Conservation (phyloP, 92 coral and sea anemone genomes). For the Porites divaricata region DNA sequence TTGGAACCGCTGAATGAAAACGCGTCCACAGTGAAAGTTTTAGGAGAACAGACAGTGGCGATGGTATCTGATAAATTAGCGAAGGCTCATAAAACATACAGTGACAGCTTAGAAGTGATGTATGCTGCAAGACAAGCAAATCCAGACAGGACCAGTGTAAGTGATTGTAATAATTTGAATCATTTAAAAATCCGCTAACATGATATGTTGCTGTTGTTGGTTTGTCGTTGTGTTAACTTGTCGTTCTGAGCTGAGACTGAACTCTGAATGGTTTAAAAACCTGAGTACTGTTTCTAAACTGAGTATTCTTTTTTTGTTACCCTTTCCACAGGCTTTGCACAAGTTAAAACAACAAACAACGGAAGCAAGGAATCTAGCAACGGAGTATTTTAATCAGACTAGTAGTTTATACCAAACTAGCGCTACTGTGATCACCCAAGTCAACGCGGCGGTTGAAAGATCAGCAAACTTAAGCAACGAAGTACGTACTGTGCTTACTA, state of each 20-base stretch:
- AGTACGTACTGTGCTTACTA: slow-evolving; percentile 42
- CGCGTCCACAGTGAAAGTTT: slow-evolving; percentile 44
- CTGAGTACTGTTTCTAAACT: neutral
- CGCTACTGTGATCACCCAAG: slow-evolving; percentile 57
- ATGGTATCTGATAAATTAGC: slow-evolving; percentile 49
- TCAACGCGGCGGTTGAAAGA: slow-evolving; percentile 65
- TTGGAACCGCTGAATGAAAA: slow-evolving; percentile 60
- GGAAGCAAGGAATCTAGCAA: slow-evolving; percentile 1
- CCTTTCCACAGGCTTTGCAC: slow-evolving; percentile 11
- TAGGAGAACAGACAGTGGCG: slow-evolving; percentile 56
- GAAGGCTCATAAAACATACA: slow-evolving; percentile 66
- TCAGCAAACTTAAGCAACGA: slow-evolving; percentile 58
- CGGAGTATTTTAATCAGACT: slow-evolving; percentile 48
- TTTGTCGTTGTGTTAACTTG: too few species aligned
- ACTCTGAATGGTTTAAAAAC: too few species aligned
- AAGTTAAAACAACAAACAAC: slow-evolving; percentile 10
- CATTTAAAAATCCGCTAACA: too few species aligned
- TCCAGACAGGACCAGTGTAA: slow-evolving; percentile 59
- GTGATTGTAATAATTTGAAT: too few species aligned
- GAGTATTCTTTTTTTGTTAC: neutral
- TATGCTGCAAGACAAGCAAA: slow-evolving; percentile 45
- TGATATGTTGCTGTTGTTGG: too few species aligned
- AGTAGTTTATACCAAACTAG: slow-evolving; percentile 60
- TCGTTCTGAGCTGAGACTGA: too few species aligned
- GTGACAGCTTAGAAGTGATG: slow-evolving; percentile 52